These are phyloP conservation scores for Sisyra nigra DNA, from an alignment of 2,888 invertebrate genomes.

Conservation along the genomic window DNA sequence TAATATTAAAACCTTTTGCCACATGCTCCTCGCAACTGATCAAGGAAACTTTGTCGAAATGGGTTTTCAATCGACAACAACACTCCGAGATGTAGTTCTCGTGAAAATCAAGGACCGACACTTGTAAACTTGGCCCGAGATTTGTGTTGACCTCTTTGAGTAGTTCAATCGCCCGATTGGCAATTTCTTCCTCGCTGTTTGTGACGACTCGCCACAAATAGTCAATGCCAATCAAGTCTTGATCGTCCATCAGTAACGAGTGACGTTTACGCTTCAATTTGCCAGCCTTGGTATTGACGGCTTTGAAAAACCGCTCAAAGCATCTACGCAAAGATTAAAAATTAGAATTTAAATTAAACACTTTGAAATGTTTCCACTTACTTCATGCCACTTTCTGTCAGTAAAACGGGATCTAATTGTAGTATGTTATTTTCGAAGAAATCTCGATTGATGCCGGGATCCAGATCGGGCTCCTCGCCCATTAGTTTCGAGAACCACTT, in stretches of 20 bases:
- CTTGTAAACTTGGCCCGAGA: conserved; percentile 71
- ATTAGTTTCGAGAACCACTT: conserved; percentile 95
- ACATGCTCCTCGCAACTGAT: conserved; percentile 34
- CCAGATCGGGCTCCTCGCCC: conserved; percentile 93
- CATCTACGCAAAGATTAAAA: conserved; percentile 26
- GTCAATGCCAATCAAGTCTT: conserved; percentile 89
- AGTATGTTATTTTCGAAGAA: conserved; percentile 93
- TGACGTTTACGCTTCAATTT: conserved; percentile 78
- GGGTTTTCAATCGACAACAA: conserved; percentile 71
- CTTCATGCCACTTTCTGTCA: conserved; percentile 92
- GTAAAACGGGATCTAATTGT: conserved; percentile 74
- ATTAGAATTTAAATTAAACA: background rate
- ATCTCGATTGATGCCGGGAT: conserved; percentile 87
- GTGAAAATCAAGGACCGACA: conserved; percentile 68
- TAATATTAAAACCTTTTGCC: conserved; percentile 16
- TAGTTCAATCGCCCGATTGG: conserved; percentile 78
- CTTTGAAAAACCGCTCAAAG: conserved; percentile 77
- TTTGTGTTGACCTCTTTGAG: conserved; percentile 89
- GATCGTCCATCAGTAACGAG: conserved; percentile 77
- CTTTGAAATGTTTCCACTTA: conserved; percentile 21
- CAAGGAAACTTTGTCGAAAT: conserved; percentile 67
- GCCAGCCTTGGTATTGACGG: conserved; percentile 88
- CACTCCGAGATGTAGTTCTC: conserved; percentile 86
- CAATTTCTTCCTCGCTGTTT: conserved; percentile 82
- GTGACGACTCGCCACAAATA: conserved; percentile 83